Percentiles rank a stretch among this genome's conserved stretches.
Conservation (phyloP, 2,797 vertebrate species). For the Steatocranus sp. region DNA sequence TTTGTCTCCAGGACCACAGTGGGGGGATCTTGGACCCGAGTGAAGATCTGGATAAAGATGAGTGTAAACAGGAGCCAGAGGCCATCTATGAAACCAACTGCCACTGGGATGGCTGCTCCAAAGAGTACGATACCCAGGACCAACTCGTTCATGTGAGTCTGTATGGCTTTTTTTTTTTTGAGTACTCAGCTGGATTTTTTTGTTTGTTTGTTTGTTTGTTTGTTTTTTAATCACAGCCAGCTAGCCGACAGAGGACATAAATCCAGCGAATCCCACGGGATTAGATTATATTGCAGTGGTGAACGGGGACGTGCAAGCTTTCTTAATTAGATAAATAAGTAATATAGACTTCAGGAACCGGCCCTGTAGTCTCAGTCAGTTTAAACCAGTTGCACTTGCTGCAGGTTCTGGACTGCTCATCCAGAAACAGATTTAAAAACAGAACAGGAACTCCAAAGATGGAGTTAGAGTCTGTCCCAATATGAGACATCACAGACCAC, state of each 20-base stretch:
- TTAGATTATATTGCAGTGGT: neutral
- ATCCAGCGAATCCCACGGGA: neutral
- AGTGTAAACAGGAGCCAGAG: constrained; percentile 95
- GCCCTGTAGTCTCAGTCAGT: neutral
- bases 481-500: neutral
- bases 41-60: constrained; percentile 95
- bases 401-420: neutral
- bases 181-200: neutral
- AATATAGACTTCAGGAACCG: neutral
- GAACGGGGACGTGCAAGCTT: neutral
- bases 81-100: constrained; percentile 96
- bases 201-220: neutral
- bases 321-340: neutral
- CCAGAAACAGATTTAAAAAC: neutral
- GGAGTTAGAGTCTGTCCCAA: neutral
- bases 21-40: constrained; percentile 83
- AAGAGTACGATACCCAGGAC: constrained; percentile 96
- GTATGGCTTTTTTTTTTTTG: neutral
- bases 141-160: constrained; percentile 94
- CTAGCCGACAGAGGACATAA: neutral
- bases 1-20: constrained; percentile 80
- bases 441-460: neutral
- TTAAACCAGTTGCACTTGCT: neutral
- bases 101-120: constrained; percentile 93
- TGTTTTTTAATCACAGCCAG: neutral